These are phyloP conservation scores for Pygocentrus nattereri DNA, from an alignment of 2,797 vertebrate genomes.

Conservation along the genomic window DNA sequence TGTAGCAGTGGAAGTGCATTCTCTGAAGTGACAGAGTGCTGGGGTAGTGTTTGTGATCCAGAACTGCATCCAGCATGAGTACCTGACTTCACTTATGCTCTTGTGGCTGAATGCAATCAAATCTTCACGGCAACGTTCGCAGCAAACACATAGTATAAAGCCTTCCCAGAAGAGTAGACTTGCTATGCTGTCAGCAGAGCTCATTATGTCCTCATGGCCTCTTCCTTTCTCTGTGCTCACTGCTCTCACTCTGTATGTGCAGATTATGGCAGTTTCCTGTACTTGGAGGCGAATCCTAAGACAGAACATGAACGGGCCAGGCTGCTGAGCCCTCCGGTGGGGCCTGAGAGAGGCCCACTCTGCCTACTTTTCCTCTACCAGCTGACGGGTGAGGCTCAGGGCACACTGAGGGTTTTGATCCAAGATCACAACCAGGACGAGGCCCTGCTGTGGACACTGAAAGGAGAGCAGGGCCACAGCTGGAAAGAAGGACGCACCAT, in stretches of 20 bases:
- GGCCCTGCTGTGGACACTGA: slow-evolving; percentile 88
- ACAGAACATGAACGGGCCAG: slow-evolving; percentile 85
- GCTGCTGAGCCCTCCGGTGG: slow-evolving; percentile 88
- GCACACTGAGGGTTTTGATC: slow-evolving; percentile 86
- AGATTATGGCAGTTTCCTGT: slow-evolving; percentile 80
- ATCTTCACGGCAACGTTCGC: no score
- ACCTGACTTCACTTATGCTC: no score
- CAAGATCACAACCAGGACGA: slow-evolving; percentile 87
- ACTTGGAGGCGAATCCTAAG: slow-evolving; percentile 82
- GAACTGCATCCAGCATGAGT: no score
- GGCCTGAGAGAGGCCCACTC: slow-evolving; percentile 84
- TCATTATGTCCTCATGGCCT: neutral
- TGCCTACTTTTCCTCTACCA: slow-evolving; percentile 93
- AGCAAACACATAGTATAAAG: no score
- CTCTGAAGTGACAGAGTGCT: no score
- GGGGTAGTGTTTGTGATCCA: no score
- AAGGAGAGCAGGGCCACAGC: slow-evolving; percentile 88
- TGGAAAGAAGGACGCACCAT: slow-evolving; percentile 95
- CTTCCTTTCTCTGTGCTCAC: slow-evolving; percentile 1
- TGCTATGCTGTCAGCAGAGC: no score
- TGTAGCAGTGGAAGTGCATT: no score
- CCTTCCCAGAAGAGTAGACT: no score
- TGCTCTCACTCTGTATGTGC: slow-evolving; percentile 4
- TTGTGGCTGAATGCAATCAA: no score
- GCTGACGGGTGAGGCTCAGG: slow-evolving; percentile 85